These are phyloP conservation scores for Zosterops pallidus DNA, from an alignment of 2,113 vertebrate species.

Conservation along the genomic window DNA sequence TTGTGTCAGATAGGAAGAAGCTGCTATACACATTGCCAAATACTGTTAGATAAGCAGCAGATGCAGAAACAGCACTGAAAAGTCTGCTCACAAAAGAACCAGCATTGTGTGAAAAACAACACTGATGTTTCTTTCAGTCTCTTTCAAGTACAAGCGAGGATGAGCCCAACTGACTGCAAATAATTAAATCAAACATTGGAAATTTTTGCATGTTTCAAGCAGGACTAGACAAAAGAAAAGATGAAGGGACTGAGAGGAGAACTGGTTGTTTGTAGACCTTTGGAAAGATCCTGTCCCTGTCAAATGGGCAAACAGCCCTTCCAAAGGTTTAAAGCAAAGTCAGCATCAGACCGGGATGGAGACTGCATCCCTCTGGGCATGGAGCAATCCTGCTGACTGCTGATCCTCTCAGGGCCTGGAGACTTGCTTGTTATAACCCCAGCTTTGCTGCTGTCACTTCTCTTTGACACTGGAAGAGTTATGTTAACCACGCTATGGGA, in stretches of 20 bases:
- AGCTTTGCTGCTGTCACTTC: not conserved
- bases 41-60: not conserved
- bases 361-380: not conserved
- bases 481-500: not conserved
- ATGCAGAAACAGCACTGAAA: slow-evolving; percentile 7
- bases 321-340: not conserved
- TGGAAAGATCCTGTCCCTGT: not conserved
- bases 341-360: not conserved
- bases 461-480: not conserved
- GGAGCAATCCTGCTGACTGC: not conserved
- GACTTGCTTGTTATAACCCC: not conserved
- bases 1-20: not conserved
- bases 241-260: not conserved
- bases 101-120: not conserved
- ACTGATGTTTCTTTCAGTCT: not conserved
- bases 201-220: not conserved
- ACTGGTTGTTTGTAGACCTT: not conserved
- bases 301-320: not conserved
- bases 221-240: slow-evolving; percentile 4
- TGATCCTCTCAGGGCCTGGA: not conserved
- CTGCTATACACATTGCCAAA: not conserved
- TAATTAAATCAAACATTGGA: not conserved
- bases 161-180: not conserved
- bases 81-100: not conserved
- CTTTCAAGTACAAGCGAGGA: not conserved